These are phyloP conservation scores for Malacoraja senta DNA, from an alignment of 2,797 vertebrate species.

Conservation along the genomic window DNA sequence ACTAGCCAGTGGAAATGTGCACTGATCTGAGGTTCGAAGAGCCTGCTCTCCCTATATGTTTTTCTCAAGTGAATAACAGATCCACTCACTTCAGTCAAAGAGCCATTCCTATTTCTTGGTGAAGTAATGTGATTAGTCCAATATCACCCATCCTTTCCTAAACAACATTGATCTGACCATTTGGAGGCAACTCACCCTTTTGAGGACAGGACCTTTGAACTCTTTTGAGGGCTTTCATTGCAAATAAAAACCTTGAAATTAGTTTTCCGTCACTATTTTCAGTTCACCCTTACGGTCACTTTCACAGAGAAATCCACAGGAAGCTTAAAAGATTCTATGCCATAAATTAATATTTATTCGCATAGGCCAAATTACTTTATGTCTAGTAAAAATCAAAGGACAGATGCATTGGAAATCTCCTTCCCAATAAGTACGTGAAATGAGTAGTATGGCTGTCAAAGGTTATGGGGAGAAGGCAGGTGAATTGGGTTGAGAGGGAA, in stretches of 20 bases:
- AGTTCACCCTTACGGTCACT: background rate
- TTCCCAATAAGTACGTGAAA: too few relatives aligned
- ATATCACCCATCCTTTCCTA: background rate
- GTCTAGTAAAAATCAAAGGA: background rate
- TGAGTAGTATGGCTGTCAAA: too few relatives aligned
- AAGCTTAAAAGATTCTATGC: background rate
- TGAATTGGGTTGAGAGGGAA: too few relatives aligned
- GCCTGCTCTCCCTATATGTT: background rate
- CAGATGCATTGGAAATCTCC: background rate
- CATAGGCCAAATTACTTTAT: background rate
- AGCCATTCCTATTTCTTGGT: background rate
- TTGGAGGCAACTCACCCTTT: background rate
- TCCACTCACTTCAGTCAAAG: background rate
- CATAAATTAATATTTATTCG: background rate
- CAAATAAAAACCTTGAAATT: conserved; percentile 38
- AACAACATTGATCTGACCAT: background rate
- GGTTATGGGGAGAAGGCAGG: too few relatives aligned
- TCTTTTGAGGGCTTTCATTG: background rate
- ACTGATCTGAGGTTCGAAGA: conserved; percentile 4
- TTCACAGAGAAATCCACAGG: background rate
- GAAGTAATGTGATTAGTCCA: background rate
- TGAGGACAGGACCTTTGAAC: background rate
- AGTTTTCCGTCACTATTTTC: background rate
- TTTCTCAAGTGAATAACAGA: background rate
- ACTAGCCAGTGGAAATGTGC: background rate